These are phyloP conservation scores for Paralvinella palmiformis DNA, from an alignment of 1,140 invertebrate species.

Conservation along the genomic window DNA sequence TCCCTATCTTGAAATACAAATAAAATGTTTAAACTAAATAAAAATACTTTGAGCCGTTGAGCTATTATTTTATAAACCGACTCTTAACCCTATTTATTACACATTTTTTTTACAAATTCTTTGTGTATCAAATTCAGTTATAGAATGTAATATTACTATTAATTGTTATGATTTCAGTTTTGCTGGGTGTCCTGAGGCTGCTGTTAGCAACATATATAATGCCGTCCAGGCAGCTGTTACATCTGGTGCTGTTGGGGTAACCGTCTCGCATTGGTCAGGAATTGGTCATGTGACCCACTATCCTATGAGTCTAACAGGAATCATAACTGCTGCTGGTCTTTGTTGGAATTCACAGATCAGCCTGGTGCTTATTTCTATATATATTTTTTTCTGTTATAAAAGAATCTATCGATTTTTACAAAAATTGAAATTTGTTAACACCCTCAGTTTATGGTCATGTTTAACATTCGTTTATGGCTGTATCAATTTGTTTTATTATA, in stretches of 20 bases:
- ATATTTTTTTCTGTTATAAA: not conserved
- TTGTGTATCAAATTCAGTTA: too few relatives aligned
- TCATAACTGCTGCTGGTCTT: conserved; percentile 59
- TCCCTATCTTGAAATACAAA: too few relatives aligned
- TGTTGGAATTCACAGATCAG: conserved; percentile 60
- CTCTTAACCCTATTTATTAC: too few relatives aligned
- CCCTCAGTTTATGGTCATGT: too few relatives aligned
- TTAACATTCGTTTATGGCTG: not conserved
- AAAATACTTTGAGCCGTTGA: too few relatives aligned
- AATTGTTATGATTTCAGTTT: conserved; percentile 54
- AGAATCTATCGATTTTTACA: not conserved
- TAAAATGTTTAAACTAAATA: too few relatives aligned
- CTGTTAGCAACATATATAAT: conserved; percentile 59
- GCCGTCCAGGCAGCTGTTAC: conserved; percentile 56
- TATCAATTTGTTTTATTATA: conserved; percentile 29
- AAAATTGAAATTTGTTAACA: not conserved
- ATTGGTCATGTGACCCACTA: conserved; percentile 60
- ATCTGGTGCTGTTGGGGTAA: conserved; percentile 56
- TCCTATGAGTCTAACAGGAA: conserved; percentile 63
- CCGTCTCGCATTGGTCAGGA: conserved; percentile 64
- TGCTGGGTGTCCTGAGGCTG: conserved; percentile 62
- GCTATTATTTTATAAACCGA: too few relatives aligned
- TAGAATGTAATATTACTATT: too few relatives aligned
- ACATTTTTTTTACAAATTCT: too few relatives aligned
- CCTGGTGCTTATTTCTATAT: conserved; percentile 42